phyloP scores from a whole-genome alignment of 2,888 invertebrate genomes.

The Luperina testacea region DNA sequence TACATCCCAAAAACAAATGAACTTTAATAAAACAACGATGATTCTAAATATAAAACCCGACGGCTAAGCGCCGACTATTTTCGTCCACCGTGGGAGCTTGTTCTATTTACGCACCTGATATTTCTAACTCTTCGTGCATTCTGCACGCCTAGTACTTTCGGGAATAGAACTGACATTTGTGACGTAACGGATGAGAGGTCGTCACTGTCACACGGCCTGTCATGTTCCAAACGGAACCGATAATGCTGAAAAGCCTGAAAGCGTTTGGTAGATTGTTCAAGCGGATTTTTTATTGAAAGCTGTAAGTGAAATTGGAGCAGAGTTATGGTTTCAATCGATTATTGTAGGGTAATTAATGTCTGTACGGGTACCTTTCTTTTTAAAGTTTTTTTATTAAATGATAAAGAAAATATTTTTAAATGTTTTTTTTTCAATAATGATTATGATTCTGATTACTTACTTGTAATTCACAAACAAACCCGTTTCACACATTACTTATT shows the following conservation, averaged over 20 bases:
- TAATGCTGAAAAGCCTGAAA: slow-evolving; percentile 57
- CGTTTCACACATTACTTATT: neutral
- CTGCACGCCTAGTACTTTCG: slow-evolving; percentile 85
- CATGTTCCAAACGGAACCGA: slow-evolving; percentile 66
- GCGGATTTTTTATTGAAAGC: slow-evolving; percentile 39
- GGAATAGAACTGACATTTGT: slow-evolving; percentile 83
- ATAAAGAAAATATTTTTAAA: too few relatives aligned
- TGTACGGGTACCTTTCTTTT: neutral
- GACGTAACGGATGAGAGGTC: slow-evolving; percentile 87
- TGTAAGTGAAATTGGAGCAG: slow-evolving; percentile 13
- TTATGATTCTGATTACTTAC: neutral
- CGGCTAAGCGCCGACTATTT: slow-evolving; percentile 77
- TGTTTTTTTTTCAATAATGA: neutral
- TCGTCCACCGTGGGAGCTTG: slow-evolving; percentile 78
- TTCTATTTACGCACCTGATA: slow-evolving; percentile 85
- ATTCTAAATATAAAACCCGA: slow-evolving; percentile 70
- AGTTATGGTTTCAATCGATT: neutral
- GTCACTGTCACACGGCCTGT: slow-evolving; percentile 78
- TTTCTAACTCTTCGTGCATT: slow-evolving; percentile 71
- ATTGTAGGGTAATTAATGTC: neutral
- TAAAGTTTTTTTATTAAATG: neutral
- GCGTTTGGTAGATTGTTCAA: slow-evolving; percentile 57
- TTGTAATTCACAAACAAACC: neutral
- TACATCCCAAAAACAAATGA: slow-evolving; percentile 3
- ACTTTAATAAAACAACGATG: slow-evolving; percentile 60